A percentile compares a stretch with the other conserved stretches of the same genome.
Conservation (phyloP, 2,797 vertebrate genomes). For the Parauchenoglanis ngamensis region DNA sequence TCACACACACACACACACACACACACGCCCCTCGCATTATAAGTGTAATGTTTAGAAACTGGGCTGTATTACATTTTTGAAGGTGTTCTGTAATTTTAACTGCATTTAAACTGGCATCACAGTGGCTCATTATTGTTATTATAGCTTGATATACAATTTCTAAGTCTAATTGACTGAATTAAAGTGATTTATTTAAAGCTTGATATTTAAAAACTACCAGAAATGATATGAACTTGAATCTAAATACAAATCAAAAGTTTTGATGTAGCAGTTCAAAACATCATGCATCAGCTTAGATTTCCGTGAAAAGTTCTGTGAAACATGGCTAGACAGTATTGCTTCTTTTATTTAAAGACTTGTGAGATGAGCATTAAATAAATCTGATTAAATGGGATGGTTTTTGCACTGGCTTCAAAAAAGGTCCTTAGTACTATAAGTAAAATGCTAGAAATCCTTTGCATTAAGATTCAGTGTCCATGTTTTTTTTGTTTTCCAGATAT, state of each 20-base stretch:
- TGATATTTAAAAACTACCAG: not conserved
- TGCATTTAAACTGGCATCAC: not conserved
- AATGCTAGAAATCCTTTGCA: not conserved
- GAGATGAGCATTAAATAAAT: not conserved
- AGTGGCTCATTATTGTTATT: not conserved
- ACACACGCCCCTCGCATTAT: not conserved
- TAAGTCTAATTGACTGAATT: not conserved
- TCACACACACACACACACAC: conserved; percentile 6
- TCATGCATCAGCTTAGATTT: too few relatives aligned
- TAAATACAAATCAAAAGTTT: not conserved
- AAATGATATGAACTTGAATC: not conserved
- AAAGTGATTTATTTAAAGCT: not conserved
- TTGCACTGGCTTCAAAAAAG: not conserved
- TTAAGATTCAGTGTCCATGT: not conserved
- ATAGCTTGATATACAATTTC: not conserved
- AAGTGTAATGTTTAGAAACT: not conserved
- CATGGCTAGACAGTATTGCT: not conserved
- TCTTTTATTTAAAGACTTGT: not conserved
- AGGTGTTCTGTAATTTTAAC: not conserved
- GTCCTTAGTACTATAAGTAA: not conserved
- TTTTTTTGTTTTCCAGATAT: conserved; percentile 47
- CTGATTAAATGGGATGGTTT: not conserved
- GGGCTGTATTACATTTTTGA: not conserved
- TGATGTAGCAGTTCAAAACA: not conserved
- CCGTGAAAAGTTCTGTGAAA: not conserved